Percentiles rank a stretch among this genome's conserved stretches.
Conservation (phyloP, 2,113 vertebrate genomes). For the Aegotheles bennettii region DNA sequence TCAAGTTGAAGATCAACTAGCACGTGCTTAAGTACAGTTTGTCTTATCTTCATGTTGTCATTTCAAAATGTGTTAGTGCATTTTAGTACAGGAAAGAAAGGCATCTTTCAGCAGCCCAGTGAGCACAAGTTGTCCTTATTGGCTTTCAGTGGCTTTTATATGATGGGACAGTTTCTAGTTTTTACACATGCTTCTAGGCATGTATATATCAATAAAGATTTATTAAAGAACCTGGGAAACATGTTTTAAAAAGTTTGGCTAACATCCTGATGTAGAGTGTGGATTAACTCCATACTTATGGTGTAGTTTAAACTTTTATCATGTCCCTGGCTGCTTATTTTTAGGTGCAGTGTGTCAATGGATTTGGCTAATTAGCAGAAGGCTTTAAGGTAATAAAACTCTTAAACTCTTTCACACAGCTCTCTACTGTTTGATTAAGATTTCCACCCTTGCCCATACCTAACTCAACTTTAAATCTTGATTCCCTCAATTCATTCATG, state of each 20-base stretch:
- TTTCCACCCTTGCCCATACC: not conserved
- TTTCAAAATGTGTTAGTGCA: not conserved
- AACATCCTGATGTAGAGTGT: not conserved
- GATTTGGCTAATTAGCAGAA: not conserved
- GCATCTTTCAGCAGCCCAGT: not conserved
- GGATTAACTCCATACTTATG: not conserved
- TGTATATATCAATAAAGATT: not conserved
- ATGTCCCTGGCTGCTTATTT: not conserved
- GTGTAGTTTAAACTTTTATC: not conserved
- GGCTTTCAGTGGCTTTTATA: not conserved
- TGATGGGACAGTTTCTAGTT: not conserved
- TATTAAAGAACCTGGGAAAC: not conserved
- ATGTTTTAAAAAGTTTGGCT: accelerated
- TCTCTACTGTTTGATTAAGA: not conserved
- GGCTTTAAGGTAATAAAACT: not conserved
- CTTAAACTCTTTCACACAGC: not conserved
- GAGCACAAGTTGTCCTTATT: not conserved
- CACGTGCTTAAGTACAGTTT: not conserved
- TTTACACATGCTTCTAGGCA: not conserved
- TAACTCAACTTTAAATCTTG: not conserved
- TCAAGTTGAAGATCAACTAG: not conserved
- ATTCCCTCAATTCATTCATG: not conserved
- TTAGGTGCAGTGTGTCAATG: not conserved
- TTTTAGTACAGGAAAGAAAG: not conserved
- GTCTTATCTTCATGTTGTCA: not conserved